Conservation (phyloP, 2,888 invertebrate genomes). For the Synanthedon vespiformis region DNA sequence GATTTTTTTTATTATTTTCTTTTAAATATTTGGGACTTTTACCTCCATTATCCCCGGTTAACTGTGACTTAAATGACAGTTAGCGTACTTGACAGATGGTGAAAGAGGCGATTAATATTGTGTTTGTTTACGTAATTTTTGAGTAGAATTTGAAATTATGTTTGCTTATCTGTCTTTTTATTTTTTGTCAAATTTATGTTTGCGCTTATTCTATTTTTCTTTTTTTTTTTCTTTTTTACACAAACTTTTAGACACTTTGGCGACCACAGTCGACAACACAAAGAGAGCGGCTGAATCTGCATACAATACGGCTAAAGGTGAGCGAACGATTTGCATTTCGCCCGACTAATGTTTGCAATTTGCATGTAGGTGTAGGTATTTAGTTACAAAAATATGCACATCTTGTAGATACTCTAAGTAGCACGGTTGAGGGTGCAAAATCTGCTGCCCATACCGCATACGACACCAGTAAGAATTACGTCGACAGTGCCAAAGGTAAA, state of each 20-base stretch:
- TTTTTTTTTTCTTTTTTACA: constrained; percentile 10
- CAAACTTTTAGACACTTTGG: constrained; percentile 41
- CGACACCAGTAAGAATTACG: constrained; percentile 23
- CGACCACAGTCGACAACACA: constrained; percentile 52
- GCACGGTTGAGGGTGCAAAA: constrained; percentile 30
- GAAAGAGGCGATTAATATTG: no score
- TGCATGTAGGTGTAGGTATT: neutral
- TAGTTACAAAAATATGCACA: neutral
- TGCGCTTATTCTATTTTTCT: neutral
- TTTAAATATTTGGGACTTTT: no score
- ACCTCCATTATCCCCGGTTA: no score
- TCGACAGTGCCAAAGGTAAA: constrained; percentile 27
- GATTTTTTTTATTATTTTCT: no score
- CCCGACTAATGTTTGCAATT: neutral
- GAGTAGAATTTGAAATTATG: constrained; percentile 5
- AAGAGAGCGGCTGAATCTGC: constrained; percentile 61
- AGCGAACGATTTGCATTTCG: constrained; percentile 7
- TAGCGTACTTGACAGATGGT: no score
- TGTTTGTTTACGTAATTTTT: constrained; percentile 2
- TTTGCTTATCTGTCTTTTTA: no score
- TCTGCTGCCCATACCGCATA: constrained; percentile 26
- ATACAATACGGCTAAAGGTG: constrained; percentile 54
- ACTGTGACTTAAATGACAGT: no score
- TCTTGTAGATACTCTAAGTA: constrained; percentile 9
- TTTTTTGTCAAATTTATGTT: no score